A percentile compares a stretch with the other conserved stretches of the same genome.
Evolutionary conservation across 2,113 vertebrate species (phyloP).

Genomic region (Baryphthengus martii): DNA sequence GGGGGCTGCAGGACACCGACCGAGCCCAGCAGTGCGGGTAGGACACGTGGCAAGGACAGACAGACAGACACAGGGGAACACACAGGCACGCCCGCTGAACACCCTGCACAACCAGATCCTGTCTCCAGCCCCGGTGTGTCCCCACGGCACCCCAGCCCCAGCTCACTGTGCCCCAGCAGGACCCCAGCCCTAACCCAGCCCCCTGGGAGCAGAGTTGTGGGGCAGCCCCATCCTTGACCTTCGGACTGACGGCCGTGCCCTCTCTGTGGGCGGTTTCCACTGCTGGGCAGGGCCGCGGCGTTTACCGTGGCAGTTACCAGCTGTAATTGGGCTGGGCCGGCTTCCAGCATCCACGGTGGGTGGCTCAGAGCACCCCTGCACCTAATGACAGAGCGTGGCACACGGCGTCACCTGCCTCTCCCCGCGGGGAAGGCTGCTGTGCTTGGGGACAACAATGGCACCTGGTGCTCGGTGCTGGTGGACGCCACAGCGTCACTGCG

Average conservation of each 20-base stretch:
- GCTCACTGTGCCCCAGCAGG: too few species aligned
- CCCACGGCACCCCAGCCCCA: neutral
- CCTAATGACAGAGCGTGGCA: neutral
- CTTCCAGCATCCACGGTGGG: neutral
- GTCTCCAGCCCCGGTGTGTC: neutral
- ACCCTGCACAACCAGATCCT: neutral
- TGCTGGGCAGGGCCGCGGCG: neutral
- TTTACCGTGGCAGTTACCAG: neutral
- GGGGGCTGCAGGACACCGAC: neutral
- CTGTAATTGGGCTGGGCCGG: neutral
- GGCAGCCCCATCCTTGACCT: neutral
- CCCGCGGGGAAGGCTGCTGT: neutral
- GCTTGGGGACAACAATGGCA: fast-evolving
- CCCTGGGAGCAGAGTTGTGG: fast-evolving
- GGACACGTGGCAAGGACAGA: neutral
- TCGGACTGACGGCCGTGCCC: neutral
- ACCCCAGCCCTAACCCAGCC: too few species aligned
- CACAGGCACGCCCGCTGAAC: fast-evolving
- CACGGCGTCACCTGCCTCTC: fast-evolving
- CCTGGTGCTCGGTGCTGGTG: fast-evolving
- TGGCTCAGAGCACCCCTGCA: neutral
- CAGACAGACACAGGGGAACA: fast-evolving
- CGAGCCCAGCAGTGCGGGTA: fast-evolving
- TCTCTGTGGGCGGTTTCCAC: neutral
- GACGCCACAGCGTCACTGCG: neutral